Conservation (phyloP, 1,140 invertebrate species). For the Ericerus pela region DNA sequence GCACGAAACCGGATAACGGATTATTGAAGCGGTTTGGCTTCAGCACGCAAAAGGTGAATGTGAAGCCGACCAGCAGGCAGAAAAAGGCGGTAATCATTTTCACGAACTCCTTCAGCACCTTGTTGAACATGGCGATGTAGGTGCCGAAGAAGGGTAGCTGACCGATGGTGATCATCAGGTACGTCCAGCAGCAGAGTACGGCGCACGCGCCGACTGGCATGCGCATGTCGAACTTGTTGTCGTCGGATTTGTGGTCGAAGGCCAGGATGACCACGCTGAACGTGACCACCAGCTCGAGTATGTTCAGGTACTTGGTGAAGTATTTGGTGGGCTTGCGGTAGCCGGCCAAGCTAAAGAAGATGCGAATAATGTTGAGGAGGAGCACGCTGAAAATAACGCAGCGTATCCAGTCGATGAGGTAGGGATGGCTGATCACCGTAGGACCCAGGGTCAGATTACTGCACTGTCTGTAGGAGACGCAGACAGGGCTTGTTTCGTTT, state of each 20-base stretch:
- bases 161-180: conserved; percentile 74
- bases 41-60: conserved; percentile 70
- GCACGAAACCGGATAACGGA: conserved; percentile 63
- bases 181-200: conserved; percentile 70
- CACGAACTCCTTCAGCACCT: conserved; percentile 67
- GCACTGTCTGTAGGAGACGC: no score
- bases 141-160: conserved; percentile 69
- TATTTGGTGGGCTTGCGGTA: conserved; percentile 62
- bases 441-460: no score
- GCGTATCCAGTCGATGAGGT: no score
- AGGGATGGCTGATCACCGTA: no score
- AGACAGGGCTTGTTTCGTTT: no score
- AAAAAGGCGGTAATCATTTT: conserved; percentile 68
- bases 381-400: no score
- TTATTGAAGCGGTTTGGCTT: conserved; percentile 66
- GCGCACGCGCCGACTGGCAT: conserved; percentile 64
- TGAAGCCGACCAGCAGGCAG: conserved; percentile 67
- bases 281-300: conserved; percentile 64
- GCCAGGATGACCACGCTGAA: conserved; percentile 64
- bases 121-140: conserved; percentile 74
- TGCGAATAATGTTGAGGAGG: conserved; percentile 37
- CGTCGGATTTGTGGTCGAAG: conserved; percentile 54
- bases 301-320: conserved; percentile 51
- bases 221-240: conserved; percentile 65
- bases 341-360: conserved; percentile 50